Conservation (phyloP, 1,140 invertebrate genomes). For the Lasioglossum albipes region DNA sequence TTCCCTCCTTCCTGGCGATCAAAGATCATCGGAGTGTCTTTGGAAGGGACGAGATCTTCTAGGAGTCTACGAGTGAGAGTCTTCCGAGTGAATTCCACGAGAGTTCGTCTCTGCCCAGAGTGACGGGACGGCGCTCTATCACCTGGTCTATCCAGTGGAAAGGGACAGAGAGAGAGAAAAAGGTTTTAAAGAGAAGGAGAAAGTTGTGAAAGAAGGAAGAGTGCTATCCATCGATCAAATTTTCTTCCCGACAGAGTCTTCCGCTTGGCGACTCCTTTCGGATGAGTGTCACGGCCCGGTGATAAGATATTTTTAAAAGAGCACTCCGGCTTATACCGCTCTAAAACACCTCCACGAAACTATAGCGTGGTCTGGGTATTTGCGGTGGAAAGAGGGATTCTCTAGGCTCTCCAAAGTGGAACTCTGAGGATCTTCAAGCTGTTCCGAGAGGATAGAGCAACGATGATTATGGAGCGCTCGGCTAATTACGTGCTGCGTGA, state of each 20-base stretch:
- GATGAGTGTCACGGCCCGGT: constrained; percentile 13
- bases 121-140: constrained; percentile 15
- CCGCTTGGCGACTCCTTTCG: constrained; percentile 20
- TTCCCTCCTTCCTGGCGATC: background rate
- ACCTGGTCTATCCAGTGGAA: background rate
- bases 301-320: constrained; percentile 41
- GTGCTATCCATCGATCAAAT: constrained; percentile 48
- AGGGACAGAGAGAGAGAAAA: constrained; percentile 21
- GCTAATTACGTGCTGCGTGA: too few relatives aligned
- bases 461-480: too few relatives aligned
- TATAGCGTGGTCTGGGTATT: background rate
- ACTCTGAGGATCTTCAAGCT: too few relatives aligned
- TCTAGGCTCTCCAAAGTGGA: too few relatives aligned
- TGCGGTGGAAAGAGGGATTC: too few relatives aligned
- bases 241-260: background rate
- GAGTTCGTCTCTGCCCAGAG: too few relatives aligned
- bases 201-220: constrained; percentile 6
- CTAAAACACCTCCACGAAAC: background rate
- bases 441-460: too few relatives aligned
- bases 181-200: background rate
- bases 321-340: background rate
- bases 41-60: too few relatives aligned
- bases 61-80: too few relatives aligned
- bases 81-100: too few relatives aligned
- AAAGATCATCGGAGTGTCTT: constrained; percentile 21